Conservation (phyloP, 1,140 invertebrate genomes). For the Caenorhabditis inopinata region DNA sequence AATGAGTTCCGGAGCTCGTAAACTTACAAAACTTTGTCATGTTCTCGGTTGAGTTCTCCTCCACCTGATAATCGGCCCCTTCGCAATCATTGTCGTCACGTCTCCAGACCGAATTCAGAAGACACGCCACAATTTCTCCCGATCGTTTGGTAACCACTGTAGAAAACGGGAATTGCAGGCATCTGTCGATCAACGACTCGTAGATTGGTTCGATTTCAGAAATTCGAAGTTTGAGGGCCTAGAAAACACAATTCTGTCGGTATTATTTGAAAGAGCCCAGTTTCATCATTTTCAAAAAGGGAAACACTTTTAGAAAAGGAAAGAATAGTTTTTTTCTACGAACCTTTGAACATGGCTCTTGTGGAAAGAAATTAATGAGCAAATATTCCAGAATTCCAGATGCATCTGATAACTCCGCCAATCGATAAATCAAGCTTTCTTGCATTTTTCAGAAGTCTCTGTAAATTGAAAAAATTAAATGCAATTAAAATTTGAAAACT, state of each 20-base stretch:
- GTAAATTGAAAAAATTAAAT: background rate
- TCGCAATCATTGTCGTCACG: background rate
- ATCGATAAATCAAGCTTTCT: background rate
- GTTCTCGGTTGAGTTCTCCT: background rate
- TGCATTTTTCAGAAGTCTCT: background rate
- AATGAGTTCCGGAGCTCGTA: no score
- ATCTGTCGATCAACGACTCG: background rate
- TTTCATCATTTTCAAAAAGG: no score
- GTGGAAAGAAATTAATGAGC: background rate
- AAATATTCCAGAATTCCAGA: background rate
- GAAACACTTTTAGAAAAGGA: no score
- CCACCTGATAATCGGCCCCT: background rate
- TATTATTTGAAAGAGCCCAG: no score
- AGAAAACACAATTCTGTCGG: background rate
- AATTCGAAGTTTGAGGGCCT: background rate
- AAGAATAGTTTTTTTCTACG: background rate
- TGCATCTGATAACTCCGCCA: background rate
- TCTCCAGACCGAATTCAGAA: slow-evolving; percentile 2
- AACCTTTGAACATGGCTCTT: background rate
- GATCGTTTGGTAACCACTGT: background rate
- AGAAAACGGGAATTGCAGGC: background rate
- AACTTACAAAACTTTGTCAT: background rate
- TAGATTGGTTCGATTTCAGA: background rate
- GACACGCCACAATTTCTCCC: background rate
- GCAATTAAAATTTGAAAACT: no score